Evolutionary conservation across 2,888 invertebrate species (phyloP).

Genomic region (Crocallis elinguaria): DNA sequence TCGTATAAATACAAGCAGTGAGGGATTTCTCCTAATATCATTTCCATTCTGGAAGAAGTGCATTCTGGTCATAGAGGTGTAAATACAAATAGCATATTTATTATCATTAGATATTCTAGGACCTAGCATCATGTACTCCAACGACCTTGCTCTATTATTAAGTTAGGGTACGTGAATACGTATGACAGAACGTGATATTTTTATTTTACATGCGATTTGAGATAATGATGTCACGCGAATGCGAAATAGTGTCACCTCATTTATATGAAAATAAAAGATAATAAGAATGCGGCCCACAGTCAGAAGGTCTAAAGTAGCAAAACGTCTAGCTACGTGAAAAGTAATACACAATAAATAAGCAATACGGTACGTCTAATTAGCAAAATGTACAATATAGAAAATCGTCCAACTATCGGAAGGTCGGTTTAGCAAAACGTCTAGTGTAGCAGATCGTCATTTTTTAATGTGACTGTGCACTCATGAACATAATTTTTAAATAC

Average conservation of each 20-base stretch:
- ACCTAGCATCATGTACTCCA: constrained; percentile 31
- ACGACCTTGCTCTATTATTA: constrained; percentile 42
- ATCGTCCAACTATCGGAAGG: no score
- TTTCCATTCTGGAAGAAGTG: not conserved
- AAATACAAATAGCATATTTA: no score
- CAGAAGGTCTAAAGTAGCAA: no score
- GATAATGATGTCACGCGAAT: constrained; percentile 43
- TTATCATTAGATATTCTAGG: constrained; percentile 21
- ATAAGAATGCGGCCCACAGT: constrained; percentile 15
- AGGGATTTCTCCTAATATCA: not conserved
- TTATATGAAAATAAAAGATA: constrained; percentile 24
- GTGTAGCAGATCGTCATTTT: no score
- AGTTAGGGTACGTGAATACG: constrained; percentile 14
- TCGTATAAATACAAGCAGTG: not conserved
- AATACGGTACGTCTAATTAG: no score
- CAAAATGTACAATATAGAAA: no score
- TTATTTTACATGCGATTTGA: constrained; percentile 37
- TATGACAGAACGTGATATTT: constrained; percentile 39
- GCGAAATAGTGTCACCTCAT: constrained; percentile 33
- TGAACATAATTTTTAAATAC: no score
- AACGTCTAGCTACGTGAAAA: not conserved
- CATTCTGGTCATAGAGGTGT: constrained; percentile 1
- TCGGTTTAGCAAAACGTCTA: no score
- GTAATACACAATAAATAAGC: not conserved
- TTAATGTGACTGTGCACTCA: no score